Base-by-base conservation (phyloP, 1,140 invertebrate genomes). In the Rhopalosiphum maidis region DNA sequence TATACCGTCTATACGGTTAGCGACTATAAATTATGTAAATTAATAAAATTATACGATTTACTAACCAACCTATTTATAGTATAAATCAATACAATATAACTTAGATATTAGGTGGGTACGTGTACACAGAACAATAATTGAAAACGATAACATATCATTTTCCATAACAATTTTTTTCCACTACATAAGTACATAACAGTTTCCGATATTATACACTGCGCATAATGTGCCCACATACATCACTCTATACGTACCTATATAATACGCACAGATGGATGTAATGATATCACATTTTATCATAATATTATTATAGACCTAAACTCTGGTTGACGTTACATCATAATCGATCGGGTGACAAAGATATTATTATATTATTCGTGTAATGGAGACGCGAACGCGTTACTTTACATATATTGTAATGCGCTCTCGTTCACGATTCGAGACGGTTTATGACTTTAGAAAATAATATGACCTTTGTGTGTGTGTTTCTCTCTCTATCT, bases 381-480 rank as follows among this genome's bases (percentile, higher is more conserved):
- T 68, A 90, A 90, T 90, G 41, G 54, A 90, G 89, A 90, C 89
- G 41, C 30, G 90, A 92, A 83, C 68, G 77, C 91, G 37, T 85
- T 92, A 51, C 54, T 85, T 92, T 35, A 37, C 91, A 83, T 85
- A 85, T 41, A 41, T 85, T 91, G 82, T 82, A 83, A 91, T 43
- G 90, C 43, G 22, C 91, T 77, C 4, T n/a, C 60, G 60, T 77
- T 68, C 90, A 51, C 41, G 68, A 43, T 91, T 92, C 51, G 46
- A 92, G 91, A 92, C 90, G 43, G 55, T 91, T 91, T 91, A 82
- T 48, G 91, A 92, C 77, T 92, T 85, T 85, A 23, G n/a, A 82
- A 83, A 77, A 77, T 77, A 77, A 77, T 68, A 11, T 92, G 91
- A 92, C 91, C 91, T 92, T 92, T 92, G 46, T 92, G 9, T 77